phyloP scores from a whole-genome alignment of 2,888 invertebrate species.

The Epirrita christyi region DNA sequence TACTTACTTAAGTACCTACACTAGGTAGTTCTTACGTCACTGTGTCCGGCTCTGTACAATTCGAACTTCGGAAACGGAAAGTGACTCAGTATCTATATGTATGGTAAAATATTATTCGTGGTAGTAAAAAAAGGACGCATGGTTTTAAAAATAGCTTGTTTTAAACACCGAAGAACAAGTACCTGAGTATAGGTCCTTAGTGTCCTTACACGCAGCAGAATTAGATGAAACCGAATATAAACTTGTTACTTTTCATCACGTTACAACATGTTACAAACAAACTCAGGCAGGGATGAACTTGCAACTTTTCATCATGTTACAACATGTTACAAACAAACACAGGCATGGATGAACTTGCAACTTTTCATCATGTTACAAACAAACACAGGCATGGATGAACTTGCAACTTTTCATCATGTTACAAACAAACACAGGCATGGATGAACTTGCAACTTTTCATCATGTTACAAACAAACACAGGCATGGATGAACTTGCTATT shows the following conservation, averaged over 20 bases:
- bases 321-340: neutral
- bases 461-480: too few species aligned
- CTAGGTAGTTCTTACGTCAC: conserved; percentile 33
- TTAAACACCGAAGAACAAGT: neutral
- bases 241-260: neutral
- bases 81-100: conserved; percentile 22
- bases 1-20: neutral
- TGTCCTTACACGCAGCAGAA: too few species aligned
- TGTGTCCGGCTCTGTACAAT: conserved; percentile 34
- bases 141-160: neutral
- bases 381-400: too few species aligned
- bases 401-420: too few species aligned
- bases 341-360: too few species aligned
- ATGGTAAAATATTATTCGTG: neutral
- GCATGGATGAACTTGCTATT: too few species aligned
- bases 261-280: neutral
- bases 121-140: neutral
- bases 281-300: too few species aligned
- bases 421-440: too few species aligned
- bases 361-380: too few species aligned
- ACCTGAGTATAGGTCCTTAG: neutral
- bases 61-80: conserved; percentile 30
- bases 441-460: too few species aligned
- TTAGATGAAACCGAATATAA: too few species aligned
- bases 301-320: neutral